Evolutionary conservation across 2,888 invertebrate genomes (phyloP).

Genomic region (Tridacna crocea): DNA sequence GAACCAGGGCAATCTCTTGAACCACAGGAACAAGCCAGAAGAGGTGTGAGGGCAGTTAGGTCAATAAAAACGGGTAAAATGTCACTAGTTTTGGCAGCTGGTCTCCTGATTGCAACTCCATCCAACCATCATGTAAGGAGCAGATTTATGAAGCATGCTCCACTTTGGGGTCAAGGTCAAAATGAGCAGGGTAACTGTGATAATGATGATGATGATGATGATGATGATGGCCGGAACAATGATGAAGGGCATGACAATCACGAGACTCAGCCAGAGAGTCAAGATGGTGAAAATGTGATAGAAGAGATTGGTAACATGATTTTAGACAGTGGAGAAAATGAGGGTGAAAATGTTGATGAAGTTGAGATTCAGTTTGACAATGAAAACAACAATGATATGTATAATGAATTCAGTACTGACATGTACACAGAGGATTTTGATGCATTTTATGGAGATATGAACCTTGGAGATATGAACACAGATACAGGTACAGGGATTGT

Average conservation of each 20-base stretch:
- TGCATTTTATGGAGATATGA: conserved; percentile 45
- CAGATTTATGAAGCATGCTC: conserved; percentile 22
- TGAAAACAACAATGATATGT: conserved; percentile 25
- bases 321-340: conserved; percentile 30
- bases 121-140: conserved; percentile 76
- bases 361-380: background rate
- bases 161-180: conserved; percentile 13
- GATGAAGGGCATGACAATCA: background rate
- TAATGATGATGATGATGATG: background rate
- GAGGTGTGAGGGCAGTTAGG: conserved; percentile 48
- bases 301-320: conserved; percentile 28
- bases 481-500: conserved; percentile 52
- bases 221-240: conserved; percentile 27
- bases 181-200: background rate
- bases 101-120: conserved; percentile 82
- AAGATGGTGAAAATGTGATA: conserved; percentile 29
- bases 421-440: conserved; percentile 53
- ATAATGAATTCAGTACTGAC: conserved; percentile 45
- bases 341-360: conserved; percentile 31
- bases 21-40: conserved; percentile 30
- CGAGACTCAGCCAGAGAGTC: conserved; percentile 22
- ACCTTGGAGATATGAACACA: conserved; percentile 62
- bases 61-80: conserved; percentile 75
- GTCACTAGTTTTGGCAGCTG: conserved; percentile 84
- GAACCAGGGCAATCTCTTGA: conserved; percentile 65